Base-by-base conservation (phyloP, 2,113 vertebrate genomes). In the Silurus asotus region DNA sequence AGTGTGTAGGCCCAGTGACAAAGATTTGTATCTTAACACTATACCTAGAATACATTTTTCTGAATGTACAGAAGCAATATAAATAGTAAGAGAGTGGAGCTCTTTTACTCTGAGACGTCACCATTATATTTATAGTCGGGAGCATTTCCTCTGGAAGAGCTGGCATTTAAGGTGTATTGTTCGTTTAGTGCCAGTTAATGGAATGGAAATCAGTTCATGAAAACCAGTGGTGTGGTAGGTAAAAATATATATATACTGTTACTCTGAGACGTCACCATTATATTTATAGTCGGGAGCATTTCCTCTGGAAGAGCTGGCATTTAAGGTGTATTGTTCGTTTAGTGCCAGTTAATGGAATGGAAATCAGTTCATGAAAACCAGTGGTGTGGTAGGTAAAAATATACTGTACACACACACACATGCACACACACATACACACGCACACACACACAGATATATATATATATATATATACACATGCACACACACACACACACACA, bases 121-220 rank as follows among this genome's bases (percentile, higher is more conserved):
- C 4, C 20, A n/a, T 53, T 76, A 76, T 76, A 53, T 76, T 53
- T 49, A 74, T 23, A 53, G 49, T 17, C 51, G n/a, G 11, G 55
- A 55, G 17, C 77, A 59, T 70, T 84, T 84, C 58, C 25, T 53
- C n/a, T 55, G 17, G 55, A 64, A 51, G 45, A 62, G 70, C 19
- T 76, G 70, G 7, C 14, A 23, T 51, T 61, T 48, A 58, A 76
- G 55, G 14, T 72, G 51, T 58, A 56, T 8, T 10, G 45, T 70
- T 62, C 0, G 23, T 84, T 23, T 49, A 9, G 58, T 76, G 83
- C 45, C 70, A 84, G 37, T 37, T 37, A 37, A 37, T 37, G 37
- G 37, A 37, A 37, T 37, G 37, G 23, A 49, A 49, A 51, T 56
- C 20, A 17, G 14, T 56, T 56, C 55, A 56, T 56, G 51, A 7